Evolutionary conservation across 2,113 vertebrate species (phyloP), one percentile per base, ranked within the genome.

Genomic region (Clarias macrocephalus): DNA sequence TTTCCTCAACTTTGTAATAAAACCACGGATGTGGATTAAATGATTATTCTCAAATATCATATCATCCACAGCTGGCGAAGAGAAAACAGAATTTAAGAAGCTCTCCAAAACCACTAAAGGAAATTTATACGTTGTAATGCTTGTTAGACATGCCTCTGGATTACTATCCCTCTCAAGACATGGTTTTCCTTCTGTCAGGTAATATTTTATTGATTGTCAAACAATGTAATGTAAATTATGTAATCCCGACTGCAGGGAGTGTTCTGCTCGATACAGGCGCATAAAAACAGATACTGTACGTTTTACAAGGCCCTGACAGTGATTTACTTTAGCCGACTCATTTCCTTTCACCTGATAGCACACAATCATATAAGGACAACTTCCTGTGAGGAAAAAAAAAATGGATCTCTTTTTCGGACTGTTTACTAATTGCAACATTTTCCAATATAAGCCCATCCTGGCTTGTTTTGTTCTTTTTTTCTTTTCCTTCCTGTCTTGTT

Each of bases 351-450:
- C 84, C 89, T 89, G 57, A 83, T 72, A 68, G 70, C 18, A 5
- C 57, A n/a, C 48, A 73, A 42, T 86, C n/a, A 72, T 28, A 70
- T 68, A 70, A 59, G 59, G 56, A 52, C 21, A 57, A 11, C 62
- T 76, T 19, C 30, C 23, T 13, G 25, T 73, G 82, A 48, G 48
- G 42, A 52, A 59, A 88, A 83, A 56, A 52, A 23, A 54, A 56
- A 88, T 88, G 77, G n/a, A 8, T 72, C 37, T 12, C 68, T 89
- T 63, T 56, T 21, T 42, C 6, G 63, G 8, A 37, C 25, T 33
- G 48, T 83, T 73, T 80, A 5, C 83, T 37, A 62, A 66, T 88
- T 84, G 63, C 57, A 70, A 86, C 91, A 90, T 93, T 91, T 89
- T 42, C 16, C 9, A 42, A 12, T 12, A 57, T 93, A 88, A 91